Percentiles rank a stretch among this genome's conserved stretches.
Conservation (phyloP, 2,888 invertebrate genomes). For the Aelia acuminata region DNA sequence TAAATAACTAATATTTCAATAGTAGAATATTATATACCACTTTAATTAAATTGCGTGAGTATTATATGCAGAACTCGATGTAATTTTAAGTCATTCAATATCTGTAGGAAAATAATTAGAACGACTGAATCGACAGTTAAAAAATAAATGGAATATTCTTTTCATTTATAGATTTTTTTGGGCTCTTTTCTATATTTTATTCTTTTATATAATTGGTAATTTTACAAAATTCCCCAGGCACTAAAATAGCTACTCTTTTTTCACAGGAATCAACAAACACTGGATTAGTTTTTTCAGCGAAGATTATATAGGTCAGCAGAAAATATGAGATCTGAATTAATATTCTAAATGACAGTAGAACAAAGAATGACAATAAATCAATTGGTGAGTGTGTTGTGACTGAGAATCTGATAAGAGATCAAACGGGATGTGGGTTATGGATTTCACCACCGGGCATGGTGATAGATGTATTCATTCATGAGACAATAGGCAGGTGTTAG, state of each 20-base stretch:
- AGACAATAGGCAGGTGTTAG: slow-evolving; percentile 26
- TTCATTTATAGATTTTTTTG: too few species aligned
- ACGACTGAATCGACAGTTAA: too few species aligned
- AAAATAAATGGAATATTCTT: too few species aligned
- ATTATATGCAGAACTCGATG: too few species aligned
- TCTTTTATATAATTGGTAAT: too few species aligned
- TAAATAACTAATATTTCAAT: too few species aligned
- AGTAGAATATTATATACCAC: too few species aligned
- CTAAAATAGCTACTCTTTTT: too few species aligned
- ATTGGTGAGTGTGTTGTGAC: slow-evolving; percentile 20
- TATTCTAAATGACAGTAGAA: slow-evolving; percentile 2
- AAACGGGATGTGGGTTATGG: not conserved
- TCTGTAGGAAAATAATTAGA: too few species aligned
- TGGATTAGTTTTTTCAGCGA: not conserved
- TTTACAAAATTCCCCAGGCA: not conserved
- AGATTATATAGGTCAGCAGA: not conserved
- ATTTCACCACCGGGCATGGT: not conserved
- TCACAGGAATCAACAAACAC: not conserved
- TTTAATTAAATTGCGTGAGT: too few species aligned
- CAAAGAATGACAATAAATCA: slow-evolving; percentile 22
- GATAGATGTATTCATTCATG: not conserved
- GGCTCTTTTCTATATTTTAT: too few species aligned
- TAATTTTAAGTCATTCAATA: too few species aligned
- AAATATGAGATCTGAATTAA: not conserved
- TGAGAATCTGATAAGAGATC: not conserved